phyloP scores from a whole-genome alignment of 2,113 vertebrate species.

The Heloderma charlesbogerti region DNA sequence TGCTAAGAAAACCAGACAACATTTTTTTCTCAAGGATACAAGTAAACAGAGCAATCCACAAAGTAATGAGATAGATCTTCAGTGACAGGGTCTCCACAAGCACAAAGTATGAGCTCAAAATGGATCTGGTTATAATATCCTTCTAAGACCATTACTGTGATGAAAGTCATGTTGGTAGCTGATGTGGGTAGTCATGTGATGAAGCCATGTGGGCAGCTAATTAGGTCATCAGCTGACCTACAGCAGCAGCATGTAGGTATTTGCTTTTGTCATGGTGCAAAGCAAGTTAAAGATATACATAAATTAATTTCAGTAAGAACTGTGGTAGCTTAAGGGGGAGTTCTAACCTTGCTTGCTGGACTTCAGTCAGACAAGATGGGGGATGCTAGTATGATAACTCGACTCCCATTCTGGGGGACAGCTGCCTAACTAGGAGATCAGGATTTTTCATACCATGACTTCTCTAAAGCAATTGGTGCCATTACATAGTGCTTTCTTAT shows the following conservation, averaged over 20 bases:
- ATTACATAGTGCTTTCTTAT: neutral
- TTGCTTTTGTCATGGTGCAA: neutral
- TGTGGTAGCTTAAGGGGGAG: neutral
- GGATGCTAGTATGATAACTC: neutral
- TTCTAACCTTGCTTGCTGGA: neutral
- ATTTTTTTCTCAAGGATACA: neutral
- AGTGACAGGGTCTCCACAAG: neutral
- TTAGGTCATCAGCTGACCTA: neutral
- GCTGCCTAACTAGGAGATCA: neutral
- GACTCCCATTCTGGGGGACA: neutral
- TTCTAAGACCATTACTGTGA: neutral
- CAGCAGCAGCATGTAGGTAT: neutral
- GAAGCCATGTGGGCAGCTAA: neutral
- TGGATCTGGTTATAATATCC: neutral
- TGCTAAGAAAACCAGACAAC: neutral
- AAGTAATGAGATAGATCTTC: neutral
- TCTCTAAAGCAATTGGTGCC: neutral
- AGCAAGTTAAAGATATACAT: neutral
- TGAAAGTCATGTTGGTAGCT: neutral
- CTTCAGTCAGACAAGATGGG: neutral
- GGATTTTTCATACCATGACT: neutral
- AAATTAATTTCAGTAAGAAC: neutral
- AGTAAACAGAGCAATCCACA: neutral
- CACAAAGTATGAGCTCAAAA: neutral
- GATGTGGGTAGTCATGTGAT: neutral